Percentiles rank a stretch among this genome's conserved stretches.
These are phyloP conservation scores for Chaetorhynchus papuensis DNA, from an alignment of 2,113 vertebrate genomes.

Conservation along the genomic window DNA sequence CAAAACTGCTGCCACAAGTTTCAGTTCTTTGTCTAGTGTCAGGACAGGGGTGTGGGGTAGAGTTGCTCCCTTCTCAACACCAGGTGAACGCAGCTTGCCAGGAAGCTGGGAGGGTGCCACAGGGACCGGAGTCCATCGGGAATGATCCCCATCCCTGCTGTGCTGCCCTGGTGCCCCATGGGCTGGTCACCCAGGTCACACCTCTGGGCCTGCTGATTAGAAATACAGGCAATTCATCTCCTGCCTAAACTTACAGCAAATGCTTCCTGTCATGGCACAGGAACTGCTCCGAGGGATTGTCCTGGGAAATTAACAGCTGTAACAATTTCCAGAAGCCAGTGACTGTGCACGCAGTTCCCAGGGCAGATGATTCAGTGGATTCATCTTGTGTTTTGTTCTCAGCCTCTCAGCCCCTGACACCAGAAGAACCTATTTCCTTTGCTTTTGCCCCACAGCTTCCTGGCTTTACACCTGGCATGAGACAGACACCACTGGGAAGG, in stretches of 20 bases:
- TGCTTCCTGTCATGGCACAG: not conserved
- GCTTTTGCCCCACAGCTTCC: not conserved
- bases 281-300: not conserved
- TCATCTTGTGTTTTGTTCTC: not conserved
- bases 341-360: not conserved
- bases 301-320: not conserved
- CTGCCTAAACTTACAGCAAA: not conserved
- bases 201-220: not conserved
- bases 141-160: not conserved
- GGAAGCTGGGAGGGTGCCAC: not conserved
- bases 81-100: not conserved
- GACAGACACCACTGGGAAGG: fast-evolving
- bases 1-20: not conserved
- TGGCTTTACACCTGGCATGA: not conserved
- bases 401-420: not conserved
- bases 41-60: not conserved
- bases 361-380: not conserved
- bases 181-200: not conserved
- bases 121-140: fast-evolving
- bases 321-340: not conserved
- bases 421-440: not conserved
- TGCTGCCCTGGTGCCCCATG: fast-evolving
- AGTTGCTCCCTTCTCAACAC: not conserved
- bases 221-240: not conserved
- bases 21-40: not conserved